phyloP scores from a whole-genome alignment of 2,797 vertebrate species.

The Acanthornis magna region DNA sequence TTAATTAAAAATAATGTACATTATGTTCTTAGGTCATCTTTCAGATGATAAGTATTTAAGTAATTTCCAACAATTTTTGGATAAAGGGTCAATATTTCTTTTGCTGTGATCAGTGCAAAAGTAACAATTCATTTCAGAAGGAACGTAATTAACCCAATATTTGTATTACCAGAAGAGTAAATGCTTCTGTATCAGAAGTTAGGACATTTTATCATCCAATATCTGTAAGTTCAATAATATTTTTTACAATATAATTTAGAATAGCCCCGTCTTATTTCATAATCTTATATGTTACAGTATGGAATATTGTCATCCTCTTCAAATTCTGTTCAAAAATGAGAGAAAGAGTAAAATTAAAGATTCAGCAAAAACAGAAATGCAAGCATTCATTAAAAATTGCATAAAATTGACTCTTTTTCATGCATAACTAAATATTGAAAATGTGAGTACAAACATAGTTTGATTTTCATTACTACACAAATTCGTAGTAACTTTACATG shows the following conservation, averaged over 20 bases:
- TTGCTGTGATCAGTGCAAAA: not conserved
- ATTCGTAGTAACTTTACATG: not conserved
- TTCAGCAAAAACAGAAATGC: not conserved
- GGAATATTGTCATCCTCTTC: not conserved
- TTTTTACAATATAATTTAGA: not conserved
- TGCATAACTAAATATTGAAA: not conserved
- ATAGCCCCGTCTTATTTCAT: not conserved
- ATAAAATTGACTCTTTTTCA: not conserved
- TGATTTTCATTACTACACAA: not conserved
- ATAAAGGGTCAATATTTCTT: not conserved
- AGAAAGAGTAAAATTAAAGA: not conserved
- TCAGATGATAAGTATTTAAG: not conserved
- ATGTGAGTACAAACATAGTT: not conserved
- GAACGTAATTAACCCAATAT: not conserved
- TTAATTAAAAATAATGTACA: not conserved
- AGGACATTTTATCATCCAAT: not conserved
- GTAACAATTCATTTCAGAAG: not conserved
- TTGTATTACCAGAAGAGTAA: not conserved
- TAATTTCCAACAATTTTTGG: not conserved
- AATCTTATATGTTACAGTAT: not conserved
- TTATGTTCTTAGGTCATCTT: not conserved
- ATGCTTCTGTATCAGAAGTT: not conserved
- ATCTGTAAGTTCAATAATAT: not conserved
- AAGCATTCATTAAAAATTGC: not conserved
- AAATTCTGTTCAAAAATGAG: not conserved